Percentiles rank a stretch among this genome's conserved stretches.
Evolutionary conservation across 2,888 invertebrate species (phyloP).

Genomic region (Tachina grossa): DNA sequence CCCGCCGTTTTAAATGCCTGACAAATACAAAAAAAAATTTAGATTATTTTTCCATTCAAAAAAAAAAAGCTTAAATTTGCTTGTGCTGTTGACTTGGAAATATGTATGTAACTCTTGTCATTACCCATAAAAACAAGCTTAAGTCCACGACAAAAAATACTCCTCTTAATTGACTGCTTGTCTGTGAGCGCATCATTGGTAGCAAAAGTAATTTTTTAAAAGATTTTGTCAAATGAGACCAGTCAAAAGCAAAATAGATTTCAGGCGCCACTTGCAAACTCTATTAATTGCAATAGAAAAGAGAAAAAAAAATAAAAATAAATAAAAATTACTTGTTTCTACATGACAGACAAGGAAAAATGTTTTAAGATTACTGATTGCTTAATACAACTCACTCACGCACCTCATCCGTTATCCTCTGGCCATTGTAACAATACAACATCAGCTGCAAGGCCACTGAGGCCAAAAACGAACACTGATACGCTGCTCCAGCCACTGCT

Average conservation of each 20-base stretch:
- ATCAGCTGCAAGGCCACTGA: slow-evolving; percentile 55
- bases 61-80: neutral
- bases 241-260: slow-evolving; percentile 60
- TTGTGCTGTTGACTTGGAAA: neutral
- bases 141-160: slow-evolving; percentile 59
- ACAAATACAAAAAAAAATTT: neutral
- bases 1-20: slow-evolving; percentile 61
- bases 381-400: neutral
- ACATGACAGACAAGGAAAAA: neutral
- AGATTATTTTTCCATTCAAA: neutral
- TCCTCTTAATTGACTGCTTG: slow-evolving; percentile 35
- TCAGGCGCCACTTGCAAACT: slow-evolving; percentile 49
- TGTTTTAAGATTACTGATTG: neutral
- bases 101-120: neutral
- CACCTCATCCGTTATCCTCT: slow-evolving; percentile 62
- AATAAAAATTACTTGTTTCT: neutral
- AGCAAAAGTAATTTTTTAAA: slow-evolving; percentile 52
- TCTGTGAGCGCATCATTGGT: slow-evolving; percentile 58
- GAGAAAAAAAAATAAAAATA: neutral
- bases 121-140: slow-evolving; percentile 67
- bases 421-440: slow-evolving; percentile 64
- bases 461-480: slow-evolving; percentile 43
- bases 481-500: neutral
- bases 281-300: slow-evolving; percentile 11
- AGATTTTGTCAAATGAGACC: slow-evolving; percentile 45